Evolutionary conservation across 2,888 invertebrate genomes (phyloP).

Genomic region (Onthophagus sagittarius): DNA sequence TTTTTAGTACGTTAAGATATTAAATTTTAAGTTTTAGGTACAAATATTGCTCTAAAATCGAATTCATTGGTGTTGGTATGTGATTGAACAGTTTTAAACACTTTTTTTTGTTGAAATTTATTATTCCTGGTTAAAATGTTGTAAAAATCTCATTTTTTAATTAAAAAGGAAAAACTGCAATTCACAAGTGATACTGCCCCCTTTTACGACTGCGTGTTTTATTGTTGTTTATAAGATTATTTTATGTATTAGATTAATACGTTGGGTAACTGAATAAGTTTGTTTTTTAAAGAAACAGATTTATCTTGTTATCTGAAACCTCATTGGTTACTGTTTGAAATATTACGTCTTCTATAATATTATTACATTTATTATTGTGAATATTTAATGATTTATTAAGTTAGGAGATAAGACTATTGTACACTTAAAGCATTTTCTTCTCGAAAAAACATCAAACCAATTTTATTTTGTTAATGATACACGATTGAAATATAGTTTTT

Average conservation of each 20-base stretch:
- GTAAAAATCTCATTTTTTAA: neutral
- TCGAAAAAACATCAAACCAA: too few relatives aligned
- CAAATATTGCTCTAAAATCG: neutral
- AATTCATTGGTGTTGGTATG: neutral
- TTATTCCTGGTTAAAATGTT: neutral
- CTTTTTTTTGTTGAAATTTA: neutral
- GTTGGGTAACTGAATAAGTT: too few relatives aligned
- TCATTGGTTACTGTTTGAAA: too few relatives aligned
- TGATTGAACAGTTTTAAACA: neutral
- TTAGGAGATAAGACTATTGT: too few relatives aligned
- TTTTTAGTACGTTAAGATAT: neutral
- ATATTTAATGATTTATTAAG: too few relatives aligned
- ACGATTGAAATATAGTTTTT: too few relatives aligned
- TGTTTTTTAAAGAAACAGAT: too few relatives aligned
- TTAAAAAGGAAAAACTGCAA: neutral
- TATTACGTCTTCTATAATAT: too few relatives aligned
- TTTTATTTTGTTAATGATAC: too few relatives aligned
- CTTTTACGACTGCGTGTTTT: neutral
- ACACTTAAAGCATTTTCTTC: too few relatives aligned
- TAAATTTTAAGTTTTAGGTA: neutral
- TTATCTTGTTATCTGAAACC: too few relatives aligned
- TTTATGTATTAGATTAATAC: neutral
- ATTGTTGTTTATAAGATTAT: neutral
- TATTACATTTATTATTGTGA: too few relatives aligned
- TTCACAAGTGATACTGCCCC: neutral